Evolutionary conservation across 2,113 vertebrate species (phyloP).

Genomic region (Otocyon megalotis): DNA sequence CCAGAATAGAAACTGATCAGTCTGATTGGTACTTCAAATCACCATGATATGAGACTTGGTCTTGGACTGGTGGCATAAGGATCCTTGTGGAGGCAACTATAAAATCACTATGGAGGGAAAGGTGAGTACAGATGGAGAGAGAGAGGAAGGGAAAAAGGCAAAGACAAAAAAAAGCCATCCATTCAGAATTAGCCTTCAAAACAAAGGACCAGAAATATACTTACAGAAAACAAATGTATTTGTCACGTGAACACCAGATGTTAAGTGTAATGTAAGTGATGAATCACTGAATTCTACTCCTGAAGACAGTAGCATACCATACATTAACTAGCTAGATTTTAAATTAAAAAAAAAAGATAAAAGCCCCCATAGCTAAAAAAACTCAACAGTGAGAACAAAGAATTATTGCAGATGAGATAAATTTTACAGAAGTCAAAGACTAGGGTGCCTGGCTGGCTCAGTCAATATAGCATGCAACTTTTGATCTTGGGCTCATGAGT

Average conservation of each 20-base stretch:
- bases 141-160: no score
- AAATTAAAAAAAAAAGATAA: background rate
- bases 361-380: background rate
- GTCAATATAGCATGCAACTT: background rate
- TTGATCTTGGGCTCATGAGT: background rate
- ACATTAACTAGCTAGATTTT: background rate
- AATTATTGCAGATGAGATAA: background rate
- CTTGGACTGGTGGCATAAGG: background rate
- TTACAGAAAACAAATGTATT: background rate
- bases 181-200: background rate
- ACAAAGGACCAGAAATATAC: background rate
- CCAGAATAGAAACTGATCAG: background rate
- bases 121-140: background rate
- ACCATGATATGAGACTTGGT: background rate
- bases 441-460: background rate
- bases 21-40: background rate
- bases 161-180: background rate
- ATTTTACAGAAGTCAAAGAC: background rate
- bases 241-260: background rate
- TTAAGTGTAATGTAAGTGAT: background rate
- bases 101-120: background rate
- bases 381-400: background rate
- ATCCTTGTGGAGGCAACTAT: background rate
- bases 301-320: background rate
- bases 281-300: background rate